Conservation (phyloP, 2,113 vertebrate genomes). For the Ceyx margarethae region DNA sequence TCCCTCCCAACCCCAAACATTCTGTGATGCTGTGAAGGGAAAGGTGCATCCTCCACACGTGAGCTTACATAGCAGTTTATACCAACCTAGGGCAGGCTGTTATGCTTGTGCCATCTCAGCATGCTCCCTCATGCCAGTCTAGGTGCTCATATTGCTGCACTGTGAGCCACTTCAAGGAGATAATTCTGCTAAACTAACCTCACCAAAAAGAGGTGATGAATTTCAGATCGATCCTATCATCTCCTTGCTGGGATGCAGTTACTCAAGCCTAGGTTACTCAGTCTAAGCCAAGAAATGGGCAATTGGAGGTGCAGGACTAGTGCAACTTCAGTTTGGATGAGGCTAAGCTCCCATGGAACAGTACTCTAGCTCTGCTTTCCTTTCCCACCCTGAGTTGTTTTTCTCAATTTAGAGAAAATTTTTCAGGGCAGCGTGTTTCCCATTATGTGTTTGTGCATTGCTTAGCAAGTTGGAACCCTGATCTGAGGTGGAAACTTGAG, state of each 20-base stretch:
- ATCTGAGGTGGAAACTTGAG: slow-evolving; percentile 66
- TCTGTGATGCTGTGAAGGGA: no score
- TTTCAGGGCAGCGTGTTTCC: slow-evolving; percentile 61
- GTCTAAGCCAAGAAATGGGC: not conserved
- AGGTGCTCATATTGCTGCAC: not conserved
- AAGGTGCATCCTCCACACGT: not conserved
- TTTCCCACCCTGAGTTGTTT: slow-evolving; percentile 34
- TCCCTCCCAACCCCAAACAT: no score
- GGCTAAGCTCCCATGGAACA: not conserved
- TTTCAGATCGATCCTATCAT: not conserved
- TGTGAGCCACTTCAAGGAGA: not conserved
- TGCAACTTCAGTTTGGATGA: not conserved
- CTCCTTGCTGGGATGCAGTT: not conserved
- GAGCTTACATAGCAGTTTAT: not conserved
- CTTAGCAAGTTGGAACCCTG: slow-evolving; percentile 52
- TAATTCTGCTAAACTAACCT: not conserved
- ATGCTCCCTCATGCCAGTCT: rapidly evolving
- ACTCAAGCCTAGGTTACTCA: not conserved
- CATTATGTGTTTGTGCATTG: slow-evolving; percentile 57
- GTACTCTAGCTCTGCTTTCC: not conserved
- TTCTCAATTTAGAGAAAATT: slow-evolving; percentile 20
- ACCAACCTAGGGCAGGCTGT: not conserved
- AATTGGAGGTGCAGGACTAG: not conserved
- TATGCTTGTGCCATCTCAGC: not conserved
- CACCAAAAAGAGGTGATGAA: not conserved